Evolutionary conservation across 2,888 invertebrate genomes (phyloP).

Genomic region (Neoitamus cyanurus): DNA sequence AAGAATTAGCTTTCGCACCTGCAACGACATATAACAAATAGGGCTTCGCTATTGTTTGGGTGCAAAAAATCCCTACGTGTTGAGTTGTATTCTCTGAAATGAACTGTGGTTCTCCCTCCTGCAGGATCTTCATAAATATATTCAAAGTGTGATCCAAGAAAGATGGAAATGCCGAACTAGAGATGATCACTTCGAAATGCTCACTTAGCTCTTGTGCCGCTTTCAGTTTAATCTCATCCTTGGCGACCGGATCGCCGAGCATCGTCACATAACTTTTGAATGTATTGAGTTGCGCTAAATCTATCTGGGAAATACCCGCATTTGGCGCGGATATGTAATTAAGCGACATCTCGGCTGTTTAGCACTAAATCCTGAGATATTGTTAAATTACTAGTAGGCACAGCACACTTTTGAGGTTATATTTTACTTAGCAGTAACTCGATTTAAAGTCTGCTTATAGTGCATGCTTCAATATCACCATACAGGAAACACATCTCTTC

Average conservation of each 20-base stretch:
- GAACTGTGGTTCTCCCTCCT: constrained; percentile 95
- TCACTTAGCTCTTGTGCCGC: constrained; percentile 96
- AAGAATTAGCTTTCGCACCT: constrained; percentile 89
- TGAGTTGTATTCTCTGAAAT: constrained; percentile 96
- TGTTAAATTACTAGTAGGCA: neutral
- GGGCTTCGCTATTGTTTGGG: neutral
- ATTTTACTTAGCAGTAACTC: neutral
- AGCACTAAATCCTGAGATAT: neutral
- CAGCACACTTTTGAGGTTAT: neutral
- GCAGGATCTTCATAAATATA: constrained; percentile 90
- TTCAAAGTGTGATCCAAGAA: constrained; percentile 92
- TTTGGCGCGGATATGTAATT: constrained; percentile 43
- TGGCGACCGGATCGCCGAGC: constrained; percentile 86
- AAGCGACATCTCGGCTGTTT: constrained; percentile 35
- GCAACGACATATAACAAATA: constrained; percentile 59
- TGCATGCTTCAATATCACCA: neutral
- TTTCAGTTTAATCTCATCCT: constrained; percentile 93
- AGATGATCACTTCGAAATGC: constrained; percentile 94
- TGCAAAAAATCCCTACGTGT: constrained; percentile 68
- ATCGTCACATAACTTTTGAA: constrained; percentile 90
- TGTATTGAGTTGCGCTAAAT: constrained; percentile 78
- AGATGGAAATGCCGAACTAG: constrained; percentile 87
- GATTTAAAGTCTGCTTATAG: neutral
- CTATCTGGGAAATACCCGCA: constrained; percentile 52
- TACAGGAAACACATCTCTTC: neutral